Evolutionary conservation across 2,888 invertebrate species (phyloP), one percentile per base, ranked within the genome.

Genomic region (Xestia xanthographa): DNA sequence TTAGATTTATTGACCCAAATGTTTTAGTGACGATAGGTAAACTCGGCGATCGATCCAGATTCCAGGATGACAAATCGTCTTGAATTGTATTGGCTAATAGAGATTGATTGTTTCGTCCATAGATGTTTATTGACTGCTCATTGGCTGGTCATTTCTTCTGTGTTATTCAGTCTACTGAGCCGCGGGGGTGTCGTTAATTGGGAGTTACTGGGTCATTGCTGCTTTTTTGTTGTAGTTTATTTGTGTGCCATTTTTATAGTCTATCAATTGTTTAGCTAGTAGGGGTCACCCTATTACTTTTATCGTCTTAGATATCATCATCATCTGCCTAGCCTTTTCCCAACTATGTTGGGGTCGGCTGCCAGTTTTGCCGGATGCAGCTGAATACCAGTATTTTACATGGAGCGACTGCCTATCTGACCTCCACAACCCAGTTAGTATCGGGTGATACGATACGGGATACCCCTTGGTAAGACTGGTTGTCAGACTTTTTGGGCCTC

Each of bases 1-100:
- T 91, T 89, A 84, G 88, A 86, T 91, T 87, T 88, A 91, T 91
- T 84, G 90, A 86, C 90, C 90, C 85, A 86, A 91, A 91, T 88
- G 89, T 82, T 73, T 84, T 79, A 56, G 72, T 84, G 86, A 89
- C 87, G 87, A 88, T 88, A 87, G 71, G 87, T 87, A 88, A 86
- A 86, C 85, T 86, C 78, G 84, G 86, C 84, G 74, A 89, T 85
- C 75, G 80, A 74, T 65, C 72, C 71, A n/a, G n/a, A n/a, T n/a
- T n/a, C n/a, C n/a, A 69, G 53, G 70, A 77, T 79, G 82, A 80
- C 82, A 72, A 77, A 87, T 80, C 58, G 79, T 62, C 79, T 63
- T 69, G 70, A 77, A 85, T 87, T 79, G 71, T 78, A 79, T 85
- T 81, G 75, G 63, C 53, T 85, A 80, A 75, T 79, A 76, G 71